Conservation (phyloP, 2,888 invertebrate species). For the Emmelina monodactyla region DNA sequence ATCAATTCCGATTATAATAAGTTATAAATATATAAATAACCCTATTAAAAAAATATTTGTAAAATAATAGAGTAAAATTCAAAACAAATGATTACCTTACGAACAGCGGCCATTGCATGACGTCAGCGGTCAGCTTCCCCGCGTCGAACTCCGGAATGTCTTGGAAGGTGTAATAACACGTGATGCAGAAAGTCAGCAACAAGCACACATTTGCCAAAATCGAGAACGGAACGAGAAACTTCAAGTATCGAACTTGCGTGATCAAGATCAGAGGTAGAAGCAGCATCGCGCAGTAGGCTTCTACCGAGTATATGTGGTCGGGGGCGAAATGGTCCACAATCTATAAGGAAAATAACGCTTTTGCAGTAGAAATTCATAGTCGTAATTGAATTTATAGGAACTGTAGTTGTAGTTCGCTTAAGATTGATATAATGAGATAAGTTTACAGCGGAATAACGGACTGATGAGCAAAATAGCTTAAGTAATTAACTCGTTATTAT, state of each 20-base stretch:
- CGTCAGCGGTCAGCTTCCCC: conserved; percentile 40
- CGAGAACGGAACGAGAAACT: conserved; percentile 88
- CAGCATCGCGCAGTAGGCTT: conserved; percentile 71
- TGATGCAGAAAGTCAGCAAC: conserved; percentile 77
- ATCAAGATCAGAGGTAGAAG: conserved; percentile 74
- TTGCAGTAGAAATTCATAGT: no score
- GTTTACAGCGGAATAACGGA: no score
- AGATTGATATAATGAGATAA: no score
- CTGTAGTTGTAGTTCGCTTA: no score
- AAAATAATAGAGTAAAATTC: conserved; percentile 1
- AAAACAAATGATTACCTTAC: conserved; percentile 70
- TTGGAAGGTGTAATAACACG: conserved; percentile 81
- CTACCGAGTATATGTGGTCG: conserved; percentile 47
- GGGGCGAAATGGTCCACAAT: conserved; percentile 49
- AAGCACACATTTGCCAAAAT: conserved; percentile 85
- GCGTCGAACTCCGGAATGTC: conserved; percentile 32
- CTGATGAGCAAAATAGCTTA: no score
- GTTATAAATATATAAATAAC: background rate
- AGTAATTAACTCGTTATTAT: no score
- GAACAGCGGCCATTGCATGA: conserved; percentile 79
- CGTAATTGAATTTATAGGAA: no score
- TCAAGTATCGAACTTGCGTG: conserved; percentile 75
- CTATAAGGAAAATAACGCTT: conserved; percentile 55
- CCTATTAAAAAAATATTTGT: background rate
- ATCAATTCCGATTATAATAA: no score